phyloP scores from a whole-genome alignment of 2,888 invertebrate species.

The Cacoxenus indagator region DNA sequence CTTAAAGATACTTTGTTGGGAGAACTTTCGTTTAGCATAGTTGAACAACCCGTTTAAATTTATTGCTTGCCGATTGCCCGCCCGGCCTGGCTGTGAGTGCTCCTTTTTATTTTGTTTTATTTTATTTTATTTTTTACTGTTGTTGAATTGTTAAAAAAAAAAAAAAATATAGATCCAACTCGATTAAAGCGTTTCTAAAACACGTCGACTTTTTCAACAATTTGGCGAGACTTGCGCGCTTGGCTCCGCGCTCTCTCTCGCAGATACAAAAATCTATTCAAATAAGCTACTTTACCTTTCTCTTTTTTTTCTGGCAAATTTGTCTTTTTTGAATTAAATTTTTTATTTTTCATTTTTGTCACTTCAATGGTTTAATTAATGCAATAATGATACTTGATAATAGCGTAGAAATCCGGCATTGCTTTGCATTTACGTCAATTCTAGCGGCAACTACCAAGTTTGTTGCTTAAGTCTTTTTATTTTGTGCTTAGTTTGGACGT shows the following conservation, averaged over 20 bases:
- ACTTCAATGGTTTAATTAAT: conserved; percentile 41
- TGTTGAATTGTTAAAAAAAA: conserved; percentile 9
- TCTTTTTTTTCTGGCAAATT: conserved; percentile 26
- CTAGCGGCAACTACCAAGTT: conserved; percentile 40
- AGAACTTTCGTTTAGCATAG: background rate
- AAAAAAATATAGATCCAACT: conserved; percentile 18
- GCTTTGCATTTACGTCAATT: background rate
- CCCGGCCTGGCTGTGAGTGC: background rate
- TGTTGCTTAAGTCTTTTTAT: conserved; percentile 57
- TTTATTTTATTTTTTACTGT: background rate
- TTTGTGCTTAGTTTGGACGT: conserved; percentile 25
- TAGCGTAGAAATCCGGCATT: conserved; percentile 8
- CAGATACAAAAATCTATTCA: background rate
- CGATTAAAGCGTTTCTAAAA: conserved; percentile 19
- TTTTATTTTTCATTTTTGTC: conserved; percentile 29
- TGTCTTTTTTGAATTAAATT: conserved; percentile 23
- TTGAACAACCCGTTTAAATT: conserved; percentile 17
- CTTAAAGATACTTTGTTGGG: background rate
- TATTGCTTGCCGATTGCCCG: background rate
- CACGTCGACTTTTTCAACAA: conserved; percentile 31
- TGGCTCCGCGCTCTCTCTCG: background rate
- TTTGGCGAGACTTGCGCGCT: background rate
- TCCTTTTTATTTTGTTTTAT: background rate
- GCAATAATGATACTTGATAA: conserved; percentile 39
- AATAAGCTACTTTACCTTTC: no score